These are phyloP conservation scores for Tribolium freemani DNA, from an alignment of 2,888 invertebrate genomes.

Conservation along the genomic window DNA sequence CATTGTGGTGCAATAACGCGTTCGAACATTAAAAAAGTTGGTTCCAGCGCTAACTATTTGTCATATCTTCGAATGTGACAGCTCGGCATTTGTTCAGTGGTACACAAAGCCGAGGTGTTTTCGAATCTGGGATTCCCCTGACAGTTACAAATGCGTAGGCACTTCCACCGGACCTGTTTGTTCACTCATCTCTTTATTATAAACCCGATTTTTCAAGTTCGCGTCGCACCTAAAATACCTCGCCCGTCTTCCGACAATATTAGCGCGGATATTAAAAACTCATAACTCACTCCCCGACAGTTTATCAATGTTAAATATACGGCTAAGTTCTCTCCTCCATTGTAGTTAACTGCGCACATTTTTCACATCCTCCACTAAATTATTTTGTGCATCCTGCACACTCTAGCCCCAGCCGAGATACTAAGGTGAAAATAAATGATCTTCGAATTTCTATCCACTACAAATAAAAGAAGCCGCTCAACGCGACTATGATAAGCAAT, in stretches of 20 bases:
- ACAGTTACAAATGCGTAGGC: constrained; percentile 33
- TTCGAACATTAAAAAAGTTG: constrained; percentile 36
- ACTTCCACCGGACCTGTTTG: constrained; percentile 22
- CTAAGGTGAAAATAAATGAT: constrained; percentile 48
- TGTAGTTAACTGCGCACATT: constrained; percentile 53
- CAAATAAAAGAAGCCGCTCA: constrained; percentile 43
- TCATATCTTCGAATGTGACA: constrained; percentile 55
- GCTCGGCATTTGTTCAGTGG: constrained; percentile 56
- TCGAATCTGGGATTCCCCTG: constrained; percentile 37
- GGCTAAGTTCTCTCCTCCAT: constrained; percentile 49
- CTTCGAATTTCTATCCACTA: constrained; percentile 43
- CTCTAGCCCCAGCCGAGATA: constrained; percentile 40
- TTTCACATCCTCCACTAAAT: constrained; percentile 51
- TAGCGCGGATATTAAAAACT: constrained; percentile 62
- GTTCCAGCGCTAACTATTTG: constrained; percentile 47
- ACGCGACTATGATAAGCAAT: constrained; percentile 43
- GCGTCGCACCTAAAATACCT: constrained; percentile 19
- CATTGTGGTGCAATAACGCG: constrained; percentile 1
- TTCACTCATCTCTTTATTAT: constrained; percentile 17
- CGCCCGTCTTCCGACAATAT: constrained; percentile 51
- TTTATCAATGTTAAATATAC: constrained; percentile 59
- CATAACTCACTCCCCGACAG: constrained; percentile 61
- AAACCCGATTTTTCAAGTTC: constrained; percentile 37
- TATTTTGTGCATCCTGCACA: constrained; percentile 46
- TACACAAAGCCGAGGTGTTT: constrained; percentile 55